Evolutionary conservation across 2,113 vertebrate genomes (phyloP), one percentile per base, ranked within the genome.

Genomic region (Anser brachyrhynchus): DNA sequence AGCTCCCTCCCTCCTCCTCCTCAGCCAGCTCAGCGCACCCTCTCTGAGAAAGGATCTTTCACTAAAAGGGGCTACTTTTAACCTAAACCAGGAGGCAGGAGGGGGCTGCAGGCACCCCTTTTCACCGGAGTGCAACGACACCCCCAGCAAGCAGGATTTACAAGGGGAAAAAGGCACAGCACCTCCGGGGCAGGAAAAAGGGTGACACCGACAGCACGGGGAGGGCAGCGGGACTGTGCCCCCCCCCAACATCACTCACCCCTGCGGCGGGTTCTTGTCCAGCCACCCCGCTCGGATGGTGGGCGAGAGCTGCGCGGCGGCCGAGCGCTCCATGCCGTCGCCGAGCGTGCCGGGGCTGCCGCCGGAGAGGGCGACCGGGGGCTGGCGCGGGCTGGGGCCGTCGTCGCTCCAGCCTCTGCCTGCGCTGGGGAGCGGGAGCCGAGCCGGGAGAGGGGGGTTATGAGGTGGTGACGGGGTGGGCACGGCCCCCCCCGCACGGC

Each of bases 221-320:
- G 8, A 22, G 26, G 46, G 25, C 13, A 29, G 44, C 18, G 28
- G 10, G 23, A 13, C 25, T 8, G 11, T 2, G 0, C 3, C 29
- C 44, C 37, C 11, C n/a, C 13, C 65, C 39, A 19, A 51, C 41
- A 12, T 21, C 55, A 93, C 98, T 98, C 93, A 99, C 99, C 99
- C 99, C 93, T 99, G 99, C 0, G 99, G 99, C 0, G 99, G 99
- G 98, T 99, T 99, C 98, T 99, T 99, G 97, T 99, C 98, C 94
- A 99, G 97, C 99, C 99, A 99, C 43, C 99, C 99, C 6, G 96
- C 98, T 93, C 98, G 99, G 94, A 99, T 97, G 93, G 99, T 96
- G 0, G 98, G 90, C 5, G 96, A 77, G 25, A 93, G 87, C 12
- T 96, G 90, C 69, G 94, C 6, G 15, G 91, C 43, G 39, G 97